Base-by-base conservation (phyloP, 2,113 vertebrate genomes). In the Albula goreensis region DNA sequence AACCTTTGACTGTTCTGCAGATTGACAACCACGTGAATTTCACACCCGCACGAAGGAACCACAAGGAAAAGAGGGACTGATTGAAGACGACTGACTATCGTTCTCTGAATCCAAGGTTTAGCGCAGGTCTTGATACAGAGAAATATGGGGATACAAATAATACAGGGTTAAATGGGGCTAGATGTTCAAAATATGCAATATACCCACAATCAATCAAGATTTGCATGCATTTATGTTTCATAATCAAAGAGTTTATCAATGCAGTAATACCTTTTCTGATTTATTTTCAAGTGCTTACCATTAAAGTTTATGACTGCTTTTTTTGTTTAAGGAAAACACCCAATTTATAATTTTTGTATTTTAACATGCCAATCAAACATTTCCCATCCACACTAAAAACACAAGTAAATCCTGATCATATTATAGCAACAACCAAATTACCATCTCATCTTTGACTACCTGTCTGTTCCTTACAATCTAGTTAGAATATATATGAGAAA, bases 181-280 rank as follows among this genome's bases (percentile, higher is more conserved):
- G 25, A 41, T 25, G 49, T 50, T 50, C 78, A 79, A 12, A 10
- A 5, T 50, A n/a, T 50, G 9, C 2, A 74, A 31, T 6, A 2
- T 12, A 56, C 6, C 53, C 53, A 56, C 70, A 31, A 74, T 25
- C 70, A 74, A 4, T 31, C 70, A 31, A 31, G 70, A 2, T n/a
- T n/a, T n/a, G 57, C 57, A 60, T 15, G 57, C 57, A 13, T 15
- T 60, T 60, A 60, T 3, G 57, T 60, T 15, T 15, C 57, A 60
- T 90, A 88, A 90, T 81, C 78, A 50, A 91, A 86, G 88, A 88
- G 85, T 88, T 90, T 86, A 85, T 79, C 52, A 41, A 41, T 41
- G 31, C 31, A 83, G 81, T 89, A 89, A 86, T 88, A 88, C 60
- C 60, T 22, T 66, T 22, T 66, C 22, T 19, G 5, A 66, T 22